Evolutionary conservation across 2,113 vertebrate genomes (phyloP), one percentile per base, ranked within the genome.

Genomic region (Catagonus wagneri): DNA sequence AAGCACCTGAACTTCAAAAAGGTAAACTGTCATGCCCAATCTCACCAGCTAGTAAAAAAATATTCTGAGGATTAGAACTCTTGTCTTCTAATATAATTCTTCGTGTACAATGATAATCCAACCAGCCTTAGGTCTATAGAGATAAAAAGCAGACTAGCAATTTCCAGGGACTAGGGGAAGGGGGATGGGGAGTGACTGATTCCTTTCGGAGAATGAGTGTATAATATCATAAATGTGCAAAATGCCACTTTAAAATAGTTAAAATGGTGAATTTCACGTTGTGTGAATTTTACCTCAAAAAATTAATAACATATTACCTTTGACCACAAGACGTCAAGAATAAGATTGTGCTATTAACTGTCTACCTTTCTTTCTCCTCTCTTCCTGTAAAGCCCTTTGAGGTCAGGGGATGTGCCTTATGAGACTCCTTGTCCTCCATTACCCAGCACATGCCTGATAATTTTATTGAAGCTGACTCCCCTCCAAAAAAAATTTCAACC

Each of bases 1-100:
- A 94, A 96, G 52, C 19, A 74, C 29, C 23, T 58, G 19, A 89
- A 91, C n/a, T 93, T 96, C 74, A 85, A 44, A 88, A 68, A 84
- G 17, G 3, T 23, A 92, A 92, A 61, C 12, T 25, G 23, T 92
- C 80, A 94, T 89, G 63, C 3, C 58, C 56, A 93, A 50, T 94
- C 83, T 96, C 34, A 75, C 34, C 39, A 87, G 39, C 54, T 95
- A 81, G 25, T 69, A 25, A 83, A 76, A 61, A 61, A 20, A 20
- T 17, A 34, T 74, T 76, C 19, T 85, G 29, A n/a, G 32, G 61
- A 85, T 60, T 84, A 50, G 56, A 81, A 56, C 7, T 89, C 85
- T 58, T 94, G 20, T 80, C 44, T 95, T 50, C 52, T 91, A 56
- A 39, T 29, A 81, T 29, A 94, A 52, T 83, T 93, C 12, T 94